A percentile compares a stretch with the other conserved stretches of the same genome.
Evolutionary conservation across 1,140 invertebrate species (phyloP).

Genomic region (Papilio polytes): DNA sequence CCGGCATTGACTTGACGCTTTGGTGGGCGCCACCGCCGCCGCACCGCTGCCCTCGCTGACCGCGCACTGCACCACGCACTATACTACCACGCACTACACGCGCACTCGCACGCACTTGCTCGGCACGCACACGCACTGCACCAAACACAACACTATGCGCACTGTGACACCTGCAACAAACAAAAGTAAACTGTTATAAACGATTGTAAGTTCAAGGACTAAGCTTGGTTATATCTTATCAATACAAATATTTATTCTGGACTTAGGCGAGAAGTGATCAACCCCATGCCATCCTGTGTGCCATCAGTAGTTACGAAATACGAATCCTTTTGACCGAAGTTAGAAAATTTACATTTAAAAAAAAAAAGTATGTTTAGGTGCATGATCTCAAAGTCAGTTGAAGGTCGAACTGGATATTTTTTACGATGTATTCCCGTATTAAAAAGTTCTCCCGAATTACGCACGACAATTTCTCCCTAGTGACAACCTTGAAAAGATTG

Average conservation of each 20-base stretch:
- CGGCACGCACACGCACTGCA: constrained; percentile 45
- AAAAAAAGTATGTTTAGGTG: not conserved
- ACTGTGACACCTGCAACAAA: constrained; percentile 55
- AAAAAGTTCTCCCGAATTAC: constrained; percentile 8
- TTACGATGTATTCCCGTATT: not conserved
- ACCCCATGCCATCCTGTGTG: too few species aligned
- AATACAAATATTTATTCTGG: too few species aligned
- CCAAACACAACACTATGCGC: constrained; percentile 25
- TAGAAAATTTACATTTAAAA: too few species aligned
- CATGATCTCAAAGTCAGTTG: constrained; percentile 13
- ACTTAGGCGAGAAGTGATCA: too few species aligned
- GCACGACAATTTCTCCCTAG: constrained; percentile 3
- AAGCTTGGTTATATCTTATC: too few species aligned
- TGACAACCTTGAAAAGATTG: not conserved
- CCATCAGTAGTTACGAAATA: too few species aligned
- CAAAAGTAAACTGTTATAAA: constrained; percentile 32
- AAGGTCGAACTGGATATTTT: not conserved
- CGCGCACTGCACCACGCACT: constrained; percentile 50
- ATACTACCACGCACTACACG: constrained; percentile 48
- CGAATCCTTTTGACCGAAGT: too few species aligned
- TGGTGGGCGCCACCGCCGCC: constrained; percentile 72
- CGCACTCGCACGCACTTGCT: constrained; percentile 42
- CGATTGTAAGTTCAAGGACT: constrained; percentile 12
- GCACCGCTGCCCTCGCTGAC: constrained; percentile 57
- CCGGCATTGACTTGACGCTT: constrained; percentile 72